Percentiles rank a stretch among this genome's conserved stretches.
Evolutionary conservation across 2,113 vertebrate genomes (phyloP).

Genomic region (Misgurnus mizolepis): DNA sequence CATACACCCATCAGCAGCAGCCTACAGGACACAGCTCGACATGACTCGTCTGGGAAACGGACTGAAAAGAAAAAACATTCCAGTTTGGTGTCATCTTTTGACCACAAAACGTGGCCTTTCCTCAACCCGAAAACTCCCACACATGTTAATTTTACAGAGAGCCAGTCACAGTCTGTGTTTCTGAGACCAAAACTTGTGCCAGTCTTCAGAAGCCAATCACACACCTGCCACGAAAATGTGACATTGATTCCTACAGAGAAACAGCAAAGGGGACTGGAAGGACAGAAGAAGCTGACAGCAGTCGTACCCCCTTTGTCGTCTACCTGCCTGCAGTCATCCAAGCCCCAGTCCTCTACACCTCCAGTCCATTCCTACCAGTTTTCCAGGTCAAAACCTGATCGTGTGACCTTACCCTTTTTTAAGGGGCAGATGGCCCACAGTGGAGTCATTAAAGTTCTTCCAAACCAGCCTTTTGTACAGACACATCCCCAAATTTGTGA

Average conservation of each 20-base stretch:
- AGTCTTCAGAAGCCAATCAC: conserved; percentile 74
- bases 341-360: not conserved
- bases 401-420: conserved; percentile 38
- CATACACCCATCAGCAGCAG: conserved; percentile 51
- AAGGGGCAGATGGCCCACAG: not conserved
- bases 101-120: not conserved
- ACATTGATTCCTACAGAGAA: conserved; percentile 57
- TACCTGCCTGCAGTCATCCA: not conserved
- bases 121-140: not conserved
- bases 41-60: not conserved
- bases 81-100: conserved; percentile 18
- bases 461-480: not conserved
- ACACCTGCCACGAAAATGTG: conserved; percentile 59
- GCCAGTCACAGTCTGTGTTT: conserved; percentile 18
- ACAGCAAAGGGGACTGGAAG: conserved; percentile 48
- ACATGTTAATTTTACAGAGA: not conserved
- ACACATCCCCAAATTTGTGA: conserved; percentile 6
- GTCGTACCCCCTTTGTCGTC: conserved; percentile 14
- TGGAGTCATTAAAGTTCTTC: not conserved
- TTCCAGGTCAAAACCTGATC: not conserved
- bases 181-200: conserved; percentile 72
- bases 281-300: not conserved
- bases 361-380: not conserved
- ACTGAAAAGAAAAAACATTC: not conserved
- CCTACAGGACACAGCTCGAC: not conserved